Conservation (phyloP, 2,113 vertebrate genomes). For the Otus sunia region DNA sequence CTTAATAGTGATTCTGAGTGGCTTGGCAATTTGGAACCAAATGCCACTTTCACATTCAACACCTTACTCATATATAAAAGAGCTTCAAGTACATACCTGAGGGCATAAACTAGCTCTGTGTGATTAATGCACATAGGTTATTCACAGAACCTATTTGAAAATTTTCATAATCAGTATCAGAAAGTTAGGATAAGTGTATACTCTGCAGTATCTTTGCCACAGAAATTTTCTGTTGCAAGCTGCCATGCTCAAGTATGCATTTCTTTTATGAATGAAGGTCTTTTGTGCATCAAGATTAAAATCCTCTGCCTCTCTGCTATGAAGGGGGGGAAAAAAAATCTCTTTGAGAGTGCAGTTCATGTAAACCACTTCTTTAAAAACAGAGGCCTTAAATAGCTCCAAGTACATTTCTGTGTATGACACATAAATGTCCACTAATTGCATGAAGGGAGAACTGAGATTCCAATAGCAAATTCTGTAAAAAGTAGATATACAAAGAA, state of each 20-base stretch:
- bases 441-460: slow-evolving; percentile 78
- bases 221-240: slow-evolving; percentile 63
- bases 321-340: slow-evolving; percentile 34
- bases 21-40: neutral
- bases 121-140: neutral
- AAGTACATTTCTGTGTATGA: slow-evolving; percentile 72
- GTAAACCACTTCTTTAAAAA: slow-evolving; percentile 78
- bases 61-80: neutral
- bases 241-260: slow-evolving; percentile 57
- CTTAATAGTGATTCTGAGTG: neutral
- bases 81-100: slow-evolving; percentile 4
- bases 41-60: neutral
- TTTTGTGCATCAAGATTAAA: slow-evolving; percentile 77
- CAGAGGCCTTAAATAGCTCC: slow-evolving; percentile 74
- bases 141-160: neutral
- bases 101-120: neutral
- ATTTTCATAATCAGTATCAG: neutral
- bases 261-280: slow-evolving; percentile 73
- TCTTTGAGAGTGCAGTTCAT: slow-evolving; percentile 71
- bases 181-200: slow-evolving; percentile 25
- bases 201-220: slow-evolving; percentile 32
- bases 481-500: slow-evolving; percentile 84
- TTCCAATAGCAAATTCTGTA: slow-evolving; percentile 80
- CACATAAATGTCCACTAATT: slow-evolving; percentile 85
- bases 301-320: slow-evolving; percentile 69